phyloP scores from a whole-genome alignment of 2,113 vertebrate species.

The Heloderma charlesbogerti region DNA sequence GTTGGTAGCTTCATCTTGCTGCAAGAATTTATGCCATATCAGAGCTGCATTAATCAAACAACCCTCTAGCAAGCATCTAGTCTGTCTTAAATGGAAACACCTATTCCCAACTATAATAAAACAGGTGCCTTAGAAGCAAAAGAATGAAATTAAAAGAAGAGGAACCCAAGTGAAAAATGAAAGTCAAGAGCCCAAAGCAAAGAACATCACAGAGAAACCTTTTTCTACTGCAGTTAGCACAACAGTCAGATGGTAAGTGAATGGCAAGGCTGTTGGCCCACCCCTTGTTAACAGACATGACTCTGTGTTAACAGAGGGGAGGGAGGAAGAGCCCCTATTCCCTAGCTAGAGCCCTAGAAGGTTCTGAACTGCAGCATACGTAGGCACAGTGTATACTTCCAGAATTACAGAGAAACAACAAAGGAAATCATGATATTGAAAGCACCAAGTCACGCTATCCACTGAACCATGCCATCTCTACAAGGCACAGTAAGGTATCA shows the following conservation, averaged over 20 bases:
- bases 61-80: background rate
- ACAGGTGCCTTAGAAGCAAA: background rate
- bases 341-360: background rate
- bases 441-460: background rate
- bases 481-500: background rate
- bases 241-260: background rate
- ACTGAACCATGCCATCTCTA: background rate
- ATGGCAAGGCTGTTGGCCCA: background rate
- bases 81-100: background rate
- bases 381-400: background rate
- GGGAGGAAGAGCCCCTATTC: background rate
- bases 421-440: background rate
- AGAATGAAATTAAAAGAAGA: background rate
- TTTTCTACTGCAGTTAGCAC: background rate
- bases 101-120: background rate
- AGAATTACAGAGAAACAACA: background rate
- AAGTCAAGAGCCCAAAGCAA: background rate
- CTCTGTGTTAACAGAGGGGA: no score
- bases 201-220: background rate
- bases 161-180: background rate
- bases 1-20: background rate
- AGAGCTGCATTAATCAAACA: background rate
- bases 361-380: background rate
- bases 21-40: no score
- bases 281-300: background rate